phyloP scores from a whole-genome alignment of 2,888 invertebrate species.

The Andrena trimmerana region DNA sequence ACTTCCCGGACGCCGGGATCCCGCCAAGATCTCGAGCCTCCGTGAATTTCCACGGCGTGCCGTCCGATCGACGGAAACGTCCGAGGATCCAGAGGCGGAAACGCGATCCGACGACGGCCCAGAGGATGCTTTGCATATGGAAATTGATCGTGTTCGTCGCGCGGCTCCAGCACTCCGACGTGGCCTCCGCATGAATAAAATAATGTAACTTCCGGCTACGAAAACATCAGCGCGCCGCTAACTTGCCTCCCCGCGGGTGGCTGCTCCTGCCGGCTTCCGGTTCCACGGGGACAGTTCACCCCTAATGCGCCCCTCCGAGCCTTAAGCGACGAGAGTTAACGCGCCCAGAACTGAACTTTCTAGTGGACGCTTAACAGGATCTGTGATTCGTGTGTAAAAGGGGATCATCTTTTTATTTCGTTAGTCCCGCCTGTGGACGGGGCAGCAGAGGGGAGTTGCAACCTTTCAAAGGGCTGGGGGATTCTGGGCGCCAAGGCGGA shows the following conservation, averaged over 20 bases:
- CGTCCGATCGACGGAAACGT: slow-evolving; percentile 17
- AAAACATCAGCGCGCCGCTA: slow-evolving; percentile 56
- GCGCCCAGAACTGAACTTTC: slow-evolving; percentile 48
- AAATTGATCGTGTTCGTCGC: slow-evolving; percentile 73
- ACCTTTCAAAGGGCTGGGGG: background rate
- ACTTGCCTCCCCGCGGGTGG: slow-evolving; percentile 20
- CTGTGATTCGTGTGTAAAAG: slow-evolving; percentile 28
- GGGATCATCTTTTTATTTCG: slow-evolving; percentile 20
- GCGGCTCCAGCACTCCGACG: slow-evolving; percentile 55
- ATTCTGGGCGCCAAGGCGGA: background rate
- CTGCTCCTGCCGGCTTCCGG: slow-evolving; percentile 6
- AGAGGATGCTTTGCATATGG: slow-evolving; percentile 76
- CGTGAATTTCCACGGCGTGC: background rate
- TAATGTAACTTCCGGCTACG: slow-evolving; percentile 73
- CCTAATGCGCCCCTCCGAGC: slow-evolving; percentile 29
- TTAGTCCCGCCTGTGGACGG: too few species aligned
- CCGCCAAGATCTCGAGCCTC: slow-evolving; percentile 23
- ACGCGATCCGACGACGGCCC: slow-evolving; percentile 58
- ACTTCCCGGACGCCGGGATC: slow-evolving; percentile 3
- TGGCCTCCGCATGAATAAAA: slow-evolving; percentile 78
- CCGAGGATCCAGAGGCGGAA: slow-evolving; percentile 32
- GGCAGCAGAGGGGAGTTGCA: background rate
- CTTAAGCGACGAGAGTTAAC: slow-evolving; percentile 48
- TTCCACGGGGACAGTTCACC: slow-evolving; percentile 32
- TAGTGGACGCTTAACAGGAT: slow-evolving; percentile 45